A percentile compares a stretch with the other conserved stretches of the same genome.
Conservation (phyloP, 2,113 vertebrate species). For the Nesospiza acunhae region DNA sequence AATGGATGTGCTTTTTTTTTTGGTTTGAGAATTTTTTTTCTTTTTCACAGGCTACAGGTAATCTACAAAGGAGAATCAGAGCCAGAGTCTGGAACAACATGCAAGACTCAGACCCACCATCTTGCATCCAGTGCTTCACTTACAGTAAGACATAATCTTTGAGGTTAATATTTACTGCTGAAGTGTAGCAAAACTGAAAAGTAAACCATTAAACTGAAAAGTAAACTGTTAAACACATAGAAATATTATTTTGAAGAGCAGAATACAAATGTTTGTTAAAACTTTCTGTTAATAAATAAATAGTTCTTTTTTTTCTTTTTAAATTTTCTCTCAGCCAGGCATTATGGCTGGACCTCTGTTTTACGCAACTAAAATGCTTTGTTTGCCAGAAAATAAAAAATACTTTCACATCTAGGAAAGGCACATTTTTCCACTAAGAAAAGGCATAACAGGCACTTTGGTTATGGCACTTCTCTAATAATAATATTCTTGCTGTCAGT, state of each 20-base stretch:
- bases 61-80: background rate
- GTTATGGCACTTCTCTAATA: background rate
- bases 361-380: background rate
- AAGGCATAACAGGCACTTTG: background rate
- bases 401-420: background rate
- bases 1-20: background rate
- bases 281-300: background rate
- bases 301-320: accelerated
- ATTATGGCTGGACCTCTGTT: background rate
- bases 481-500: background rate
- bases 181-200: background rate
- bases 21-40: accelerated
- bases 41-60: background rate
- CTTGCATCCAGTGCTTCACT: background rate
- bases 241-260: background rate
- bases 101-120: accelerated
- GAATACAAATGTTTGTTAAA: background rate
- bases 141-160: background rate
- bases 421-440: background rate
- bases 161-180: background rate
- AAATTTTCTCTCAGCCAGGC: background rate
- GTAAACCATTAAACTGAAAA: background rate
- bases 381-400: background rate
- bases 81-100: background rate
- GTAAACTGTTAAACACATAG: background rate